Percentiles rank a stretch among this genome's conserved stretches.
These are phyloP conservation scores for Zalophus californianus DNA, from an alignment of 2,797 vertebrate species.

Conservation along the genomic window DNA sequence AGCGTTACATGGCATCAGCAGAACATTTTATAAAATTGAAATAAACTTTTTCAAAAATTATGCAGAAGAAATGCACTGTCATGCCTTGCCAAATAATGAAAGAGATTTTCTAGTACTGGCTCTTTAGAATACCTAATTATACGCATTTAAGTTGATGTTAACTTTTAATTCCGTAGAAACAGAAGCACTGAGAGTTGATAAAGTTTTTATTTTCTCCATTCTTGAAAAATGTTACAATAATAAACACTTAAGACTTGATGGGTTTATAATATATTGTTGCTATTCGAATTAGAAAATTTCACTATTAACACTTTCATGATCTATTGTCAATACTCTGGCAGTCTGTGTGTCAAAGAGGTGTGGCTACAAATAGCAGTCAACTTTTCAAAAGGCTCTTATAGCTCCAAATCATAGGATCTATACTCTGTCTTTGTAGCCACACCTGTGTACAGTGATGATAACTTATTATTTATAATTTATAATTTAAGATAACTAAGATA, in stretches of 20 bases:
- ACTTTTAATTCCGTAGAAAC: constrained; percentile 55
- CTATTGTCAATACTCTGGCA: constrained; percentile 32
- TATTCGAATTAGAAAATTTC: constrained; percentile 55
- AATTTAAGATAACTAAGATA: constrained; percentile 46
- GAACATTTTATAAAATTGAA: constrained; percentile 46
- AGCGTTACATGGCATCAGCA: background rate
- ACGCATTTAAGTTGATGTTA: constrained; percentile 37
- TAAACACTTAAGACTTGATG: constrained; percentile 22
- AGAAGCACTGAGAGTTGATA: constrained; percentile 45
- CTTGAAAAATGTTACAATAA: constrained; percentile 32
- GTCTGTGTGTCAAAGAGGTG: background rate
- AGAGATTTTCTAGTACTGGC: constrained; percentile 3
- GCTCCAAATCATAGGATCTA: constrained; percentile 42
- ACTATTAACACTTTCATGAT: background rate
- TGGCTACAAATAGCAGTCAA: background rate
- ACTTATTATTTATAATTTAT: constrained; percentile 7
- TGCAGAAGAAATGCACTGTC: constrained; percentile 21
- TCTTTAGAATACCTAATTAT: constrained; percentile 26
- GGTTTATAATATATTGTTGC: constrained; percentile 24
- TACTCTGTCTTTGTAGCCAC: constrained; percentile 11
- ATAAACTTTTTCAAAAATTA: constrained; percentile 6
- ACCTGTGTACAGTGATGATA: background rate
- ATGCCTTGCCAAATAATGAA: constrained; percentile 27
- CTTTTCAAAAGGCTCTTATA: constrained; percentile 30
- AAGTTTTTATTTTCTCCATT: constrained; percentile 24